A percentile compares a stretch with the other conserved stretches of the same genome.
phyloP scores from a whole-genome alignment of 2,797 vertebrate species.

The Onychomys arenicola region DNA sequence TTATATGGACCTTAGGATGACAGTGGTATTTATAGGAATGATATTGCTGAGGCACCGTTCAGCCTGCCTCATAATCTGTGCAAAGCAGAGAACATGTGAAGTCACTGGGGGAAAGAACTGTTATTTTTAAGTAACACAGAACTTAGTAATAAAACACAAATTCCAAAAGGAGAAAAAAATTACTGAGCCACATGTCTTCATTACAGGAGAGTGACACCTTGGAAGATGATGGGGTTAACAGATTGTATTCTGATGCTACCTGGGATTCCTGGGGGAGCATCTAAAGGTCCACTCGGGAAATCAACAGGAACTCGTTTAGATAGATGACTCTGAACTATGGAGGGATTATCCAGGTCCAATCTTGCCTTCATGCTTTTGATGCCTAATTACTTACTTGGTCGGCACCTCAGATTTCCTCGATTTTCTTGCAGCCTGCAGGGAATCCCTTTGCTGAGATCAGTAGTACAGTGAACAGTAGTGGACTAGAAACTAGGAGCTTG shows the following conservation, averaged over 20 bases:
- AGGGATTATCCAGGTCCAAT: slow-evolving; percentile 71
- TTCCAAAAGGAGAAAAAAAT: not conserved
- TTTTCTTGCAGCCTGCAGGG: slow-evolving; percentile 42
- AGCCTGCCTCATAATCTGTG: slow-evolving; percentile 20
- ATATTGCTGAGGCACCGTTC: not conserved
- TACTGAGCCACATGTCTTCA: slow-evolving; percentile 8
- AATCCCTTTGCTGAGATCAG: not conserved
- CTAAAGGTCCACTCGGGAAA: slow-evolving; percentile 71
- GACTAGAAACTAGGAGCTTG: slow-evolving; percentile 12
- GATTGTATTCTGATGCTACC: slow-evolving; percentile 23
- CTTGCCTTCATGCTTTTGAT: slow-evolving; percentile 60
- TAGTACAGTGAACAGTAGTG: not conserved
- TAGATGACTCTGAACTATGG: slow-evolving; percentile 64
- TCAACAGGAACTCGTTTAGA: slow-evolving; percentile 65
- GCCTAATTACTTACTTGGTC: slow-evolving; percentile 67
- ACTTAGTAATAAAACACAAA: slow-evolving; percentile 45
- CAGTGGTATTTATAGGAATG: slow-evolving; percentile 22
- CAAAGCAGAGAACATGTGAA: slow-evolving; percentile 39
- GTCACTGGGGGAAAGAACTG: slow-evolving; percentile 40
- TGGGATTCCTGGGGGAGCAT: not conserved
- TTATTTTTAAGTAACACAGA: slow-evolving; percentile 58
- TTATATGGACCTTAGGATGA: not conserved
- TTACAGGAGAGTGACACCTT: slow-evolving; percentile 20
- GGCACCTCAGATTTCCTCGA: slow-evolving; percentile 56
- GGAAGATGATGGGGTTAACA: slow-evolving; percentile 36